Evolutionary conservation across 2,888 invertebrate species (phyloP).

Genomic region (Erebia epiphron): DNA sequence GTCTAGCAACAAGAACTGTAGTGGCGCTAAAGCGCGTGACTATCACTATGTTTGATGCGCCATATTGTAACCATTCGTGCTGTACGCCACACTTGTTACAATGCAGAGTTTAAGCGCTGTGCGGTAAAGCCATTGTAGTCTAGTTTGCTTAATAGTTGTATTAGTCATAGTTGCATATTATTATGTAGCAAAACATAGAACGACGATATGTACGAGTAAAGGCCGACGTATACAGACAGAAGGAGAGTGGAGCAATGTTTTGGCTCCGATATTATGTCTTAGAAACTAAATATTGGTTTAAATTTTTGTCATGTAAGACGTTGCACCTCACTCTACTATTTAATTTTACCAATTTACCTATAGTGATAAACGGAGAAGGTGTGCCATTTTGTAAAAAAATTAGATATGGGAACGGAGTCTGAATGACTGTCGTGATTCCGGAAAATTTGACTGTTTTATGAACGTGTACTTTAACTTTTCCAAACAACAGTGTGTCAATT

Average conservation of each 20-base stretch:
- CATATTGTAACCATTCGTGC: slow-evolving; percentile 1
- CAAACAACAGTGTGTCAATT: slow-evolving; percentile 55
- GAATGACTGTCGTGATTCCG: not conserved
- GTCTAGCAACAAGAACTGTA: slow-evolving; percentile 1
- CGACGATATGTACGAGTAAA: no score
- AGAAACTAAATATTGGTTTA: no score
- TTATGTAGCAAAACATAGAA: not conserved
- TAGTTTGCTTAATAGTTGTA: not conserved
- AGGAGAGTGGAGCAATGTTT: no score
- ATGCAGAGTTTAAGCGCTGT: not conserved
- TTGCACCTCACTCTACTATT: no score
- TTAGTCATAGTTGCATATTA: not conserved
- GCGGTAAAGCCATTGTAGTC: not conserved
- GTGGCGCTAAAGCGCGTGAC: not conserved
- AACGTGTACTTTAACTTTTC: slow-evolving; percentile 8
- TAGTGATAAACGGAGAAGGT: no score
- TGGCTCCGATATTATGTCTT: no score
- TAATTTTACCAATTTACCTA: no score
- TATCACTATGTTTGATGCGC: not conserved
- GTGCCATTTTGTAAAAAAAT: no score
- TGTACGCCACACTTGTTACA: slow-evolving; percentile 3
- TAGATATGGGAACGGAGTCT: not conserved
- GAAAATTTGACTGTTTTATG: not conserved
- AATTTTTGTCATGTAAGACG: no score
- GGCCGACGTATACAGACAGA: no score